phyloP scores from a whole-genome alignment of 2,113 vertebrate genomes.

The Eulacestoma nigropectus region DNA sequence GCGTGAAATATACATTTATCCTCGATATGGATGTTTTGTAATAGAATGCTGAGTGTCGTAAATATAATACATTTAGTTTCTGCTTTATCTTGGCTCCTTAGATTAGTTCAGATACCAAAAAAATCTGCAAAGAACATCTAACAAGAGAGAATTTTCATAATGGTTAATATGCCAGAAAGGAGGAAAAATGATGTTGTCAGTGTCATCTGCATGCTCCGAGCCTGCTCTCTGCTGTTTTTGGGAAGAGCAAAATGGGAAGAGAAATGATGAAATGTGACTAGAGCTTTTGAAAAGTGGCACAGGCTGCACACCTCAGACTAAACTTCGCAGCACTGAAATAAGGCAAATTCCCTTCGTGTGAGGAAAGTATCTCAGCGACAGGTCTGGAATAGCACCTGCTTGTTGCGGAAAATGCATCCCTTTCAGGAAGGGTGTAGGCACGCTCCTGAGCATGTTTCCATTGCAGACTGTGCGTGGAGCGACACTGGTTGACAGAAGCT shows the following conservation, averaged over 20 bases:
- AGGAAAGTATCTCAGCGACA: background rate
- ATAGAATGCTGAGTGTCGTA: background rate
- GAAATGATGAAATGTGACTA: background rate
- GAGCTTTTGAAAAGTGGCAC: background rate
- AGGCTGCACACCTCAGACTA: background rate
- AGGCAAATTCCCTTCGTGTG: background rate
- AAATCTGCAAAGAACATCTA: background rate
- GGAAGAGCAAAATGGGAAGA: background rate
- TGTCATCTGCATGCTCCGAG: background rate
- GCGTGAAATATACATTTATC: background rate
- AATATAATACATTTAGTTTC: background rate
- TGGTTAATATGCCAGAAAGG: background rate
- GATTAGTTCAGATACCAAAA: background rate
- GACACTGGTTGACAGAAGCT: fast-evolving
- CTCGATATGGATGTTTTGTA: background rate
- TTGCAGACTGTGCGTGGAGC: background rate
- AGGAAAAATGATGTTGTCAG: background rate
- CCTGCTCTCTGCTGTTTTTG: background rate
- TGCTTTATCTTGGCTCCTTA: background rate
- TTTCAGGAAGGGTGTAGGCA: background rate
- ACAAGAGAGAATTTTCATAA: background rate
- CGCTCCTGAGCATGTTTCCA: background rate
- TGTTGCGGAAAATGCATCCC: background rate
- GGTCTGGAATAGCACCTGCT: background rate
- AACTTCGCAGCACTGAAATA: background rate